Evolutionary conservation across 92 coral and sea anemone genomes (phyloP), one percentile per base, ranked within the genome.

Genomic region (Scolanthus callimorphus): DNA sequence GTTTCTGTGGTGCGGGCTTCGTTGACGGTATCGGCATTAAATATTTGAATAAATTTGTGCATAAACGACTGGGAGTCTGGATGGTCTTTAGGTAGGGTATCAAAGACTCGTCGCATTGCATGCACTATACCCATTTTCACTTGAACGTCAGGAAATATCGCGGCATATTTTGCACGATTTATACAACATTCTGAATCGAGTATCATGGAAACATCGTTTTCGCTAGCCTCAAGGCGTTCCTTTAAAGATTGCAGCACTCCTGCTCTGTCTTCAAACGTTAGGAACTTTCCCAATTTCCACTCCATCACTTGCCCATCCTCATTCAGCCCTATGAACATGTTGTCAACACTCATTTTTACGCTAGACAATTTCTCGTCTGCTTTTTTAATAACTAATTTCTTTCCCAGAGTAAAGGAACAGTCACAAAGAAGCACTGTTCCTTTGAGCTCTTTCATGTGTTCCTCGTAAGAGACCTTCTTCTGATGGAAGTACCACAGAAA

Each of bases 321-420:
- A 76, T 82, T 76, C 1, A 76, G 59, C 19, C 70, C 95, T 46
- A 86, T 39, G 47, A 76, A 80, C 20, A 86, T 20, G 61, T 81
- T 76, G 28, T 81, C 63, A 31, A 86, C 75, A 57, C 74, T 85
- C 61, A 25, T 65, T 0, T 81, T 78, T 22, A 67, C 69, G 19
- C 34, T 24, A 22, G 46, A 38, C 53, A 31, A 34, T 11, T 20
- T 47, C 17, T 25, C 53, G 39, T 68, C 78, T 21, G 69, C n/a
- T 11, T 59, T 77, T 21, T 81, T 61, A 22, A 69, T 54, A 15
- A 63, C 62, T 20, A 74, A 59, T 43, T 81, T 73, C 51, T 77
- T 75, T 53, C 76, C 74, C 41, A 64, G 56, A 61, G 62, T 75
- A 37, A 76, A 76, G 8, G 83, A 62, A 43, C 61, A 51, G 57